A percentile compares a stretch with the other conserved stretches of the same genome.
phyloP scores from a whole-genome alignment of 2,797 vertebrate species.

The Glyptemys insculpta region DNA sequence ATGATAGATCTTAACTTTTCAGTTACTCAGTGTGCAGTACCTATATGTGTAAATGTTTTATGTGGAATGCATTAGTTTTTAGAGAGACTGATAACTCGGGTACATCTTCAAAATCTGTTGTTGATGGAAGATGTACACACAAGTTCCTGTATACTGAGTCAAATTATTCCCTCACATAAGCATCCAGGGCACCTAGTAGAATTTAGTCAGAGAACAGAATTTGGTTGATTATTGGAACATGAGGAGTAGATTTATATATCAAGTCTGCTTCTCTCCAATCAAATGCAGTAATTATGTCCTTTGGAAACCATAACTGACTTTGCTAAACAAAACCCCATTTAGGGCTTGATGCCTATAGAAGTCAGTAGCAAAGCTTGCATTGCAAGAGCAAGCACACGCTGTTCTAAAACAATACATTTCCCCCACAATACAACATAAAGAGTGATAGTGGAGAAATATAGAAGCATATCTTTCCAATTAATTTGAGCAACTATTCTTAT shows the following conservation, averaged over 20 bases:
- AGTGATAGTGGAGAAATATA: neutral
- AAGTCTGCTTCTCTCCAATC: neutral
- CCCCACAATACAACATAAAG: neutral
- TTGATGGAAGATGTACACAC: neutral
- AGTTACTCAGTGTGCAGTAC: accelerated
- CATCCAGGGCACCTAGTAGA: neutral
- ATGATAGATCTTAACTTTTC: neutral
- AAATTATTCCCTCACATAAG: neutral
- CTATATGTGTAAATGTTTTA: neutral
- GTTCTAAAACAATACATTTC: neutral
- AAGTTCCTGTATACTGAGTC: neutral
- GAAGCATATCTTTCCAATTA: neutral
- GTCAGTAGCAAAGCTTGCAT: neutral
- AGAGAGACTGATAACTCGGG: neutral
- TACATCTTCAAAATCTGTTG: neutral
- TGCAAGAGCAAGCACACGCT: neutral
- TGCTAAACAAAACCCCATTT: neutral
- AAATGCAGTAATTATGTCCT: neutral
- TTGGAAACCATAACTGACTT: neutral
- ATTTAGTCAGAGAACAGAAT: neutral
- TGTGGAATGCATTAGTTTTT: neutral
- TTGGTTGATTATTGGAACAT: neutral
- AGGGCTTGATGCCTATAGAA: neutral
- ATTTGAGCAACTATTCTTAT: neutral
- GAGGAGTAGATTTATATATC: too few relatives aligned